Evolutionary conservation across 2,113 vertebrate species (phyloP).

Genomic region (Nothoprocta pentlandii): DNA sequence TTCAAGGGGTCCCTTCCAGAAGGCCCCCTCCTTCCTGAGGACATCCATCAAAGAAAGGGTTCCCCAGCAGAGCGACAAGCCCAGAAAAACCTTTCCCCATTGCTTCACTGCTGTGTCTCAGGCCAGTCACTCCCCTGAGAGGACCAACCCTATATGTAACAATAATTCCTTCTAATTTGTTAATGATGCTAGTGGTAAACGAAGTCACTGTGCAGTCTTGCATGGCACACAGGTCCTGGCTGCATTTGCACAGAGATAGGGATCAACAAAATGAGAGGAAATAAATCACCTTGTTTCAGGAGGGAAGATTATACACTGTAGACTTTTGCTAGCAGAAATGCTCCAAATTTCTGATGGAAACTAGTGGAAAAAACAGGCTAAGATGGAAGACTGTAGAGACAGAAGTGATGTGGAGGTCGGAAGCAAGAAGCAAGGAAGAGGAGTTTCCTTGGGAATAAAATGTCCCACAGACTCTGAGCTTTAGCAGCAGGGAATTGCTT

Average conservation of each 20-base stretch:
- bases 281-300: neutral
- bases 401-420: neutral
- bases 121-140: neutral
- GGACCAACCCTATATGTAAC: neutral
- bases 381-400: neutral
- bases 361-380: neutral
- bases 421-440: neutral
- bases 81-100: neutral
- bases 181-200: neutral
- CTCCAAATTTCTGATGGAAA: neutral
- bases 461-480: neutral
- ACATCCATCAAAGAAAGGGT: neutral
- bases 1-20: neutral
- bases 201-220: neutral
- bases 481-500: neutral
- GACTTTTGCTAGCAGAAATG: neutral
- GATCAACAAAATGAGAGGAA: conserved; percentile 3
- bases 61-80: neutral
- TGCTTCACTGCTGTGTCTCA: neutral
- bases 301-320: neutral
- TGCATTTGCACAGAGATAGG: neutral
- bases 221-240: neutral
- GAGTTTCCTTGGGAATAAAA: neutral
- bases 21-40: too few relatives aligned
- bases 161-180: conserved; percentile 36